These are phyloP conservation scores for Tetranychus urticae DNA, from an alignment of 1,140 invertebrate genomes.

Conservation along the genomic window DNA sequence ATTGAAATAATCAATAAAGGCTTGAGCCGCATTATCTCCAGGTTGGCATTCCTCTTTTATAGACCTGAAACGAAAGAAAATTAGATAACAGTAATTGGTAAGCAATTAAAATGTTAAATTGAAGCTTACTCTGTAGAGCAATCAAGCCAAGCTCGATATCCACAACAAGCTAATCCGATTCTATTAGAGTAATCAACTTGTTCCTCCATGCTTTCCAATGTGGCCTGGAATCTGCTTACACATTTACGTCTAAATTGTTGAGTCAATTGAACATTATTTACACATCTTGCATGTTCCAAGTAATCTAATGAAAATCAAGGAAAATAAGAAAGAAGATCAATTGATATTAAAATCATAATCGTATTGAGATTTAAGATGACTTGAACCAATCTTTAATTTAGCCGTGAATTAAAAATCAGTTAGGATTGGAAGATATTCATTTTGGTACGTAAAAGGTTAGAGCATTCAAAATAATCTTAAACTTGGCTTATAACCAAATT, in stretches of 20 bases:
- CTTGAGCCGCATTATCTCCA: not conserved
- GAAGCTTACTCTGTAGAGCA: not conserved
- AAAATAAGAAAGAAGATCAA: not conserved
- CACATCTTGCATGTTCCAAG: not conserved
- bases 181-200: not conserved
- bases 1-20: not conserved
- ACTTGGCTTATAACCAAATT: too few species aligned
- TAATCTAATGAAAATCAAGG: not conserved
- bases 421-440: too few species aligned
- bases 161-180: not conserved
- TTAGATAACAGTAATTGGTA: not conserved
- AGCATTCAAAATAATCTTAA: too few species aligned
- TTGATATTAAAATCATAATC: too few species aligned
- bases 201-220: not conserved
- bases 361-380: too few species aligned
- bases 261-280: not conserved
- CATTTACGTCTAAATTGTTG: not conserved
- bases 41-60: not conserved
- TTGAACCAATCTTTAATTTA: too few species aligned
- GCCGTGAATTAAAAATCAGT: too few species aligned
- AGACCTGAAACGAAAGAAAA: not conserved
- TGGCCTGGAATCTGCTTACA: not conserved
- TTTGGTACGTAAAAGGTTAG: too few species aligned
- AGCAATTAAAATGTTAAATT: too few species aligned
- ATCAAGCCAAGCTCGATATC: not conserved